phyloP scores from a whole-genome alignment of 1,140 invertebrate species.

The Lordiphosa stackelbergi region DNA sequence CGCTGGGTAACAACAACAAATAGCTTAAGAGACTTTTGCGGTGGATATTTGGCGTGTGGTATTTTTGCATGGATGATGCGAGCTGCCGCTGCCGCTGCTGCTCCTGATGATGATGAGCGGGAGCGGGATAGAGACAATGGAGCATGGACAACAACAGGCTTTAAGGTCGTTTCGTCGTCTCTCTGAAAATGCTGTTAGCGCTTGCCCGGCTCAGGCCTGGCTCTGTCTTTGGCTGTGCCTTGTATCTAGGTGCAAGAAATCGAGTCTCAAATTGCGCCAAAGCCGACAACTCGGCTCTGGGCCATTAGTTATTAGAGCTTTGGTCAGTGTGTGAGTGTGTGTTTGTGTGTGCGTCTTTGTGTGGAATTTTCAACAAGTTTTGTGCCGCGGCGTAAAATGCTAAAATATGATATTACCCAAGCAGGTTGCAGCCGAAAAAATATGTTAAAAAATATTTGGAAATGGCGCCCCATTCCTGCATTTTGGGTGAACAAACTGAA shows the following conservation, averaged over 20 bases:
- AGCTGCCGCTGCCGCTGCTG: not conserved
- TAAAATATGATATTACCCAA: slow-evolving; percentile 72
- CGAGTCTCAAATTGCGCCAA: slow-evolving; percentile 59
- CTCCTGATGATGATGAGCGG: slow-evolving; percentile 3
- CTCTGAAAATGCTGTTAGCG: slow-evolving; percentile 28
- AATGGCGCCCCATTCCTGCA: slow-evolving; percentile 48
- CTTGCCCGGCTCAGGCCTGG: not conserved
- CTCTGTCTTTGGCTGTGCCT: slow-evolving; percentile 18
- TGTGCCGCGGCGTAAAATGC: slow-evolving; percentile 34
- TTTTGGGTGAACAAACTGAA: slow-evolving; percentile 54
- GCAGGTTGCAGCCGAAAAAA: slow-evolving; percentile 52
- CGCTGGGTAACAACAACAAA: slow-evolving; percentile 8
- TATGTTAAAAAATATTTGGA: slow-evolving; percentile 30
- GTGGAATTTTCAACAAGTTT: slow-evolving; percentile 67
- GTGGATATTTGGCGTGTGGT: slow-evolving; percentile 8
- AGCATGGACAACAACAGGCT: slow-evolving; percentile 14
- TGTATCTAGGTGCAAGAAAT: slow-evolving; percentile 61
- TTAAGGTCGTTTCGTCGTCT: slow-evolving; percentile 33
- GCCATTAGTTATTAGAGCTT: slow-evolving; percentile 66
- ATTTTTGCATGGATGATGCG: slow-evolving; percentile 9
- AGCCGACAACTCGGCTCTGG: slow-evolving; percentile 48
- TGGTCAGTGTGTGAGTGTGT: slow-evolving; percentile 29
- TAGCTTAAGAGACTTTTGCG: slow-evolving; percentile 12
- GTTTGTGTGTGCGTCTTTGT: slow-evolving; percentile 29
- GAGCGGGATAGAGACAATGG: slow-evolving; percentile 9